Percentiles rank a stretch among this genome's conserved stretches.
These are phyloP conservation scores for Stegana nigrithorax DNA, from an alignment of 2,888 invertebrate species.

Conservation along the genomic window DNA sequence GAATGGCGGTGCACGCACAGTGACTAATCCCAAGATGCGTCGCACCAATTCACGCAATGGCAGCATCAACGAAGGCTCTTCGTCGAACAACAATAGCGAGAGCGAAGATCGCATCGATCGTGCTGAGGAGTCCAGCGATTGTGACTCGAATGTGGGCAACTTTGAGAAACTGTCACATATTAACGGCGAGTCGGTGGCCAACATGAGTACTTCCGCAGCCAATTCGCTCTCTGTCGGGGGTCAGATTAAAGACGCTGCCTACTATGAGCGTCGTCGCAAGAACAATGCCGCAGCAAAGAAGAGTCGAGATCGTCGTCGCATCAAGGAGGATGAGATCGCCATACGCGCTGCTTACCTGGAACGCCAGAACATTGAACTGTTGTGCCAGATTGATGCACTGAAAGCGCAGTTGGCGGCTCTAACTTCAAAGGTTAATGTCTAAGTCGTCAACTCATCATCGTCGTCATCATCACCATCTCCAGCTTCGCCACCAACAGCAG, in stretches of 20 bases:
- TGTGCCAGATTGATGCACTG: slow-evolving; percentile 76
- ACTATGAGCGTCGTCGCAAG: slow-evolving; percentile 87
- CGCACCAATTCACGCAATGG: slow-evolving; percentile 68
- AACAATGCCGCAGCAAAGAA: slow-evolving; percentile 97
- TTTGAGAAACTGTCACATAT: slow-evolving; percentile 39
- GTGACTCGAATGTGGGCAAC: slow-evolving; percentile 61
- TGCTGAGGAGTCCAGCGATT: slow-evolving; percentile 64
- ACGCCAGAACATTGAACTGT: slow-evolving; percentile 84
- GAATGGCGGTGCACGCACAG: slow-evolving; percentile 72
- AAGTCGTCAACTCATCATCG: slow-evolving; percentile 18
- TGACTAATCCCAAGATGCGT: slow-evolving; percentile 81
- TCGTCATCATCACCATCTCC: neutral
- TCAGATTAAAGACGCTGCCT: slow-evolving; percentile 79
- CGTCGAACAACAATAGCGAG: slow-evolving; percentile 61
- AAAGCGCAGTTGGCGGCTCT: slow-evolving; percentile 73
- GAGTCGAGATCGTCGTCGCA: slow-evolving; percentile 88
- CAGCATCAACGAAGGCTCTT: slow-evolving; percentile 57
- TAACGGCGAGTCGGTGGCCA: neutral
- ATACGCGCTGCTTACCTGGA: slow-evolving; percentile 88
- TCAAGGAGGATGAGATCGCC: slow-evolving; percentile 92
- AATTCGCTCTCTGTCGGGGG: slow-evolving; percentile 14
- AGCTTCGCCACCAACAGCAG: slow-evolving; percentile 24
- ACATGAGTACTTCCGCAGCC: neutral
- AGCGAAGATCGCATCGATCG: slow-evolving; percentile 60
- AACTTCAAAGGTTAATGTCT: slow-evolving; percentile 48